These are phyloP conservation scores for Coptodon rendalli DNA, from an alignment of 2,113 vertebrate species.

Conservation along the genomic window DNA sequence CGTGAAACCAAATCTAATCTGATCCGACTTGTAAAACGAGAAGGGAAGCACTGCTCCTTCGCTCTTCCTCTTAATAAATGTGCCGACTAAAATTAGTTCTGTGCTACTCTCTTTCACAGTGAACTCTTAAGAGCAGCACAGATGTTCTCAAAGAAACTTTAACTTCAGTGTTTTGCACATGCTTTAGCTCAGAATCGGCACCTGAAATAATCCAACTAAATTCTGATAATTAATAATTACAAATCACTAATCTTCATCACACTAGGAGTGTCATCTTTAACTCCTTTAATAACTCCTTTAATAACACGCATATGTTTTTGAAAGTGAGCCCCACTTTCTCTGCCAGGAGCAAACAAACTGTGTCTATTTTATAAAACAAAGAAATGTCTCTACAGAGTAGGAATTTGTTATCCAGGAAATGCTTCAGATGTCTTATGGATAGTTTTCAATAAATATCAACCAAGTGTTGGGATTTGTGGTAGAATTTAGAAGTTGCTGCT, in stretches of 20 bases:
- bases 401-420: neutral
- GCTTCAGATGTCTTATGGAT: neutral
- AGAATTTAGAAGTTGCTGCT: neutral
- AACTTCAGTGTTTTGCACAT: neutral
- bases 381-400: neutral
- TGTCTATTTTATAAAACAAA: neutral
- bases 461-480: neutral
- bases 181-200: neutral
- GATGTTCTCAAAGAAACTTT: neutral
- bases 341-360: neutral
- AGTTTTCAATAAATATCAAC: neutral
- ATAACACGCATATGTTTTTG: neutral
- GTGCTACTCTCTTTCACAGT: neutral
- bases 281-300: neutral
- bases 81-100: neutral
- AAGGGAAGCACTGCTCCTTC: neutral
- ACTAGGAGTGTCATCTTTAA: neutral
- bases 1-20: slow-evolving; percentile 8
- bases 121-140: neutral
- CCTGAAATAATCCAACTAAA: neutral
- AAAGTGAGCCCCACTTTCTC: neutral
- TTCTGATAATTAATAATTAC: neutral
- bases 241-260: neutral
- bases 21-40: neutral
- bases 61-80: neutral